A percentile compares a stretch with the other conserved stretches of the same genome.
phyloP scores from a whole-genome alignment of 1,140 invertebrate genomes.

The Oncopodura yosiiana region DNA sequence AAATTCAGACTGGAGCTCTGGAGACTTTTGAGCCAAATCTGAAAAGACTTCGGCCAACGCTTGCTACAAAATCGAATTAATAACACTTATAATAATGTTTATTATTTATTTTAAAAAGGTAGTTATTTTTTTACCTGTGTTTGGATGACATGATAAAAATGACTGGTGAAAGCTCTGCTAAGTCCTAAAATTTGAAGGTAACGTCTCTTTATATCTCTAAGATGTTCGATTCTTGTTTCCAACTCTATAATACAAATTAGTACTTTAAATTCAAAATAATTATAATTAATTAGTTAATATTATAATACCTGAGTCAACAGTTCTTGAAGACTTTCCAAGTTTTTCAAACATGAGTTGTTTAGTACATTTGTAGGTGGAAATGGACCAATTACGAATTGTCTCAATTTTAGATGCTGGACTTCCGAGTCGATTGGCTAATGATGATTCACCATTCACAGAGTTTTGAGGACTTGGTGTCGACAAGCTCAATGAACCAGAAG shows the following conservation, averaged over 20 bases:
- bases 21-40: slow-evolving; percentile 87
- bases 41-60: slow-evolving; percentile 80
- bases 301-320: slow-evolving; percentile 67
- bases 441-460: slow-evolving; percentile 48
- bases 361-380: slow-evolving; percentile 94
- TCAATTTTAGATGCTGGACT: slow-evolving; percentile 68
- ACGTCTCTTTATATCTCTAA: slow-evolving; percentile 88
- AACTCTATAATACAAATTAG: slow-evolving; percentile 51
- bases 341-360: slow-evolving; percentile 90
- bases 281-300: slow-evolving; percentile 6
- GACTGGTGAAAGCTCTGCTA: slow-evolving; percentile 68
- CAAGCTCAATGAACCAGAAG: too few relatives aligned
- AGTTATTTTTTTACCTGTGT: slow-evolving; percentile 51
- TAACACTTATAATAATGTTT: not conserved
- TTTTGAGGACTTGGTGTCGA: slow-evolving; percentile 43
- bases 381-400: slow-evolving; percentile 86
- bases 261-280: slow-evolving; percentile 16
- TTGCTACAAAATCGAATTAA: slow-evolving; percentile 45
- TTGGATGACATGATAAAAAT: slow-evolving; percentile 80
- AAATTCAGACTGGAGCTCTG: slow-evolving; percentile 89
- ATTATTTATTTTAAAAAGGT: not conserved
- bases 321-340: slow-evolving; percentile 82
- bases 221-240: slow-evolving; percentile 80
- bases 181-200: slow-evolving; percentile 79
- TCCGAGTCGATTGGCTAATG: slow-evolving; percentile 49